Evolutionary conservation across 2,888 invertebrate species (phyloP).

Genomic region (Drosophila algonquin): DNA sequence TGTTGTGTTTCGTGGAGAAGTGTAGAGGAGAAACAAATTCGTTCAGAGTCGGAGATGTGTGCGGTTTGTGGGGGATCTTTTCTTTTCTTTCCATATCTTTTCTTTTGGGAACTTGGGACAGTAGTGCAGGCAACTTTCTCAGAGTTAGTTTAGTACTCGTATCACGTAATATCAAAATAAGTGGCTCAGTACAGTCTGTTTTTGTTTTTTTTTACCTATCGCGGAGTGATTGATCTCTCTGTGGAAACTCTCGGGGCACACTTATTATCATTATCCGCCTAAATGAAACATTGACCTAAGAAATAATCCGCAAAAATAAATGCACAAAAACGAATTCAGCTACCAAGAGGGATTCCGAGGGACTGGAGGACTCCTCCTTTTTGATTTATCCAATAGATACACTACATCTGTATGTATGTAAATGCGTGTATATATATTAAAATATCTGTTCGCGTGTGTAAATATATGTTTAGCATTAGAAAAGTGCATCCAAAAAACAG

Average conservation of each 20-base stretch:
- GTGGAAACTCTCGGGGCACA: slow-evolving; percentile 12
- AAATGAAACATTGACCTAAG: slow-evolving; percentile 43
- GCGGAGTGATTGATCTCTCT: slow-evolving; percentile 34
- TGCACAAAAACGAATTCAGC: slow-evolving; percentile 32
- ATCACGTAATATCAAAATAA: slow-evolving; percentile 79
- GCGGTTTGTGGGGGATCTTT: slow-evolving; percentile 12
- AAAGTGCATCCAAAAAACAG: slow-evolving; percentile 72
- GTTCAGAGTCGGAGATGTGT: slow-evolving; percentile 41
- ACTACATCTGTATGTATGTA: not conserved
- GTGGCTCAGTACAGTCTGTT: slow-evolving; percentile 65
- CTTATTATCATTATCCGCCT: slow-evolving; percentile 1
- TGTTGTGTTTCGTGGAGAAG: slow-evolving; percentile 31
- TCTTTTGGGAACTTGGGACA: slow-evolving; percentile 16
- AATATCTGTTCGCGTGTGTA: slow-evolving; percentile 22
- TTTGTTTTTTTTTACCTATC: slow-evolving; percentile 12
- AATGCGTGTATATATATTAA: slow-evolving; percentile 37
- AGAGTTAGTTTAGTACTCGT: slow-evolving; percentile 62
- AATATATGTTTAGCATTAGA: slow-evolving; percentile 31
- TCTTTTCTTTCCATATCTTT: not conserved
- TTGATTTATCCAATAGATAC: slow-evolving; percentile 36
- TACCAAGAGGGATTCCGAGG: slow-evolving; percentile 13
- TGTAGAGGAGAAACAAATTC: slow-evolving; percentile 65
- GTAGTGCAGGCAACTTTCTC: slow-evolving; percentile 65
- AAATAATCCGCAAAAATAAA: slow-evolving; percentile 36
- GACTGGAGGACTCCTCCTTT: slow-evolving; percentile 6